These are phyloP conservation scores for Diorhabda elongata DNA, from an alignment of 1,140 invertebrate species.

Conservation along the genomic window DNA sequence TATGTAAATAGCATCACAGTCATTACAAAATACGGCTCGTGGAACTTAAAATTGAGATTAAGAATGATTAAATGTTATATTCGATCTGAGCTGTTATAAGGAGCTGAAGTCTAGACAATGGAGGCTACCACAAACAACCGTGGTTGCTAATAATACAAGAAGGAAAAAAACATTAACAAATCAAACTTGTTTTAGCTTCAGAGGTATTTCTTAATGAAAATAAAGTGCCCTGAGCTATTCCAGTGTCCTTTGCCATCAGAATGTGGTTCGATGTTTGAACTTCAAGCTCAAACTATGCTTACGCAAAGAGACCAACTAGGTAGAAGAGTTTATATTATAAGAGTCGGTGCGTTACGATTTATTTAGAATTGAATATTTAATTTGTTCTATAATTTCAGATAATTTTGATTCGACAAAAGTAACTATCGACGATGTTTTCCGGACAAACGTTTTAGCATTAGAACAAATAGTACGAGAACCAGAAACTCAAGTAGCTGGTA, in stretches of 20 bases:
- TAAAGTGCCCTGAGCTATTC: conserved; percentile 48
- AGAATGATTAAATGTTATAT: no score
- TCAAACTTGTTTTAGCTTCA: conserved; percentile 38
- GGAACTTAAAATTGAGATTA: not conserved
- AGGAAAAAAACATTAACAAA: no score
- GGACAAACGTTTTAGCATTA: conserved; percentile 48
- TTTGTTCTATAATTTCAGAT: conserved; percentile 39
- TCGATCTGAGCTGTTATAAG: no score
- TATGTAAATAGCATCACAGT: no score
- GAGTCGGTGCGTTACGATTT: conserved; percentile 43
- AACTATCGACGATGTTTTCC: conserved; percentile 50
- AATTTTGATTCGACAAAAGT: conserved; percentile 47
- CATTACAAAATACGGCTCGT: no score
- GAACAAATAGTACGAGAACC: conserved; percentile 49
- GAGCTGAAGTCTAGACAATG: no score
- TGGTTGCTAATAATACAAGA: no score
- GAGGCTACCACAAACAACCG: no score
- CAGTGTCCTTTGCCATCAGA: conserved; percentile 44
- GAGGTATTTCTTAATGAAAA: conserved; percentile 48
- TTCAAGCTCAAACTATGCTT: conserved; percentile 48
- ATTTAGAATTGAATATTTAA: not conserved
- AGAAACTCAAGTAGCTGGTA: conserved; percentile 49
- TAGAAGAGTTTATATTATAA: conserved; percentile 45
- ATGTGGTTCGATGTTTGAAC: conserved; percentile 40
- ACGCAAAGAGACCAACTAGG: conserved; percentile 43